These are phyloP conservation scores for Silurus aristotelis DNA, from an alignment of 2,797 vertebrate genomes.

Conservation along the genomic window DNA sequence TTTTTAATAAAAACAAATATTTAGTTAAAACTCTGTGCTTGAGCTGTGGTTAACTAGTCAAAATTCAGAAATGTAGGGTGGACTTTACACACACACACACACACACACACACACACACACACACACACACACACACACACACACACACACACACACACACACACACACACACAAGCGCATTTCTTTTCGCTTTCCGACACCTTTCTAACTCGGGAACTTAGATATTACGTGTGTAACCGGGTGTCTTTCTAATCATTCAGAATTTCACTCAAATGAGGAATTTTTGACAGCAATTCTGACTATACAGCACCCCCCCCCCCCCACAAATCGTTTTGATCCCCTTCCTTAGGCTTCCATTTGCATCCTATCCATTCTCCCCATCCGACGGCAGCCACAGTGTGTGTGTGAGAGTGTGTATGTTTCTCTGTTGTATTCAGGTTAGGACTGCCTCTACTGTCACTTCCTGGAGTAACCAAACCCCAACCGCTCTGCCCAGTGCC, in stretches of 20 bases:
- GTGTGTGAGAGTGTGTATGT: constrained; percentile 81
- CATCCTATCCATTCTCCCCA: constrained; percentile 16
- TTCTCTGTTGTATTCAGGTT: constrained; percentile 85
- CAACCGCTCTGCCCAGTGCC: constrained; percentile 94
- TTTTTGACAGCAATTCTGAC: neutral
- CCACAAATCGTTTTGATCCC: neutral
- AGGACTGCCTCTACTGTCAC: constrained; percentile 97
- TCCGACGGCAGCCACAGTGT: constrained; percentile 72
- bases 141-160: neutral
- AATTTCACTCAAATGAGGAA: neutral
- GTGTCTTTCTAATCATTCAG: neutral
- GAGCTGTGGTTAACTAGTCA: neutral
- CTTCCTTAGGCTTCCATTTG: constrained; percentile 48
- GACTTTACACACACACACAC: no score
- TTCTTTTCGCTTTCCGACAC: neutral
- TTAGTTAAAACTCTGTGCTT: neutral
- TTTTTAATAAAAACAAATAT: neutral
- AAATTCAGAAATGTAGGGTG: neutral
- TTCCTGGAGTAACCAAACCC: constrained; percentile 99
- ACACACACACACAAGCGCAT: neutral
- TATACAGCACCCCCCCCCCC: neutral
- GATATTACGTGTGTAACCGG: neutral
- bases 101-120: no score
- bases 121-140: no score
- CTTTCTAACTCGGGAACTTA: neutral